phyloP scores from a whole-genome alignment of 1,140 invertebrate species.

The Aphaenogaster floridana region DNA sequence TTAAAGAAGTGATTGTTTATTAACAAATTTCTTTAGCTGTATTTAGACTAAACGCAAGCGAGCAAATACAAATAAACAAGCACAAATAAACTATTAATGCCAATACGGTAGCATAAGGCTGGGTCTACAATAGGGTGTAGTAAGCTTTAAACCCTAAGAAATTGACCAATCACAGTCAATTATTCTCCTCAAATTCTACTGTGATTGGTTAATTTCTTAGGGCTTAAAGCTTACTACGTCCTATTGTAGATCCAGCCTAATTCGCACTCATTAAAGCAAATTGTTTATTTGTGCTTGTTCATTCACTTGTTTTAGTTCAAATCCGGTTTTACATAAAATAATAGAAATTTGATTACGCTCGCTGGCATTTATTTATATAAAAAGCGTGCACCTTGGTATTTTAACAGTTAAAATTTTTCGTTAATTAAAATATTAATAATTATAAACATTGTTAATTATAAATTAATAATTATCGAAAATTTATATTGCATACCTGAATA shows the following conservation, averaged over 20 bases:
- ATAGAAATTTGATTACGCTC: not conserved
- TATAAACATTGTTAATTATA: too few species aligned
- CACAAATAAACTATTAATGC: not conserved
- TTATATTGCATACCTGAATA: slow-evolving; percentile 45
- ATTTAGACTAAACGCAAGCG: not conserved
- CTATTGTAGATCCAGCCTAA: too few species aligned
- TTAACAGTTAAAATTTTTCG: not conserved
- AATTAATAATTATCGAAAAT: not conserved
- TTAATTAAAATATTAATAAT: not conserved
- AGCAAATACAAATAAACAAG: not conserved
- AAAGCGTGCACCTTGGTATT: not conserved
- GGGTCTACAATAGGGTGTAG: too few species aligned
- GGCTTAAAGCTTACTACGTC: too few species aligned
- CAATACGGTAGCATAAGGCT: too few species aligned
- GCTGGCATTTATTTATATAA: not conserved
- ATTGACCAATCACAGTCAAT: too few species aligned
- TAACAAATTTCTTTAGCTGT: not conserved
- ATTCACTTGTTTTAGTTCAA: not conserved
- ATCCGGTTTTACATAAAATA: not conserved
- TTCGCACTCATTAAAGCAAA: not conserved
- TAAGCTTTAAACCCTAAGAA: too few species aligned
- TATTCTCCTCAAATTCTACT: too few species aligned
- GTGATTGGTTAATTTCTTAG: too few species aligned
- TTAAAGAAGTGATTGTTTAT: not conserved
- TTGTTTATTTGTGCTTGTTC: not conserved